Base-by-base conservation (phyloP, 2,113 vertebrate species). In the Muntiacus muntjak region DNA sequence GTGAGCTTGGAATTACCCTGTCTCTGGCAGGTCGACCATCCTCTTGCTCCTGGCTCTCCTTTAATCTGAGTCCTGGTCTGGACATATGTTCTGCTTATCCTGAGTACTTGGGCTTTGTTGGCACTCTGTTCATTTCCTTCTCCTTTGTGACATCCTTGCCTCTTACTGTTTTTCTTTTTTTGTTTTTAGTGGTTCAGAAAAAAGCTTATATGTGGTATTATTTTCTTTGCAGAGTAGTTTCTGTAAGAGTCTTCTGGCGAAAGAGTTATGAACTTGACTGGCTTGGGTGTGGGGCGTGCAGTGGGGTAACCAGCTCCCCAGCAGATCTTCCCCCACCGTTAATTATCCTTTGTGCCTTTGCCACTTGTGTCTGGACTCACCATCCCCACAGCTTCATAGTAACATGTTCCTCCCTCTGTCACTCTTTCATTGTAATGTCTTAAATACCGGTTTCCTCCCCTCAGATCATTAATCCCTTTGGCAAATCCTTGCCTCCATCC, bases 251-350 rank as follows among this genome's bases (percentile, higher is more conserved):
- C 85, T 45, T 33, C 60, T 82, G 30, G 33, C 10, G 0, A 33
- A 50, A 12, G 36, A n/a, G 26, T 82, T 25, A 13, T 16, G 40
- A 91, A 2, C 28, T 52, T 36, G 52, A 87, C 28, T 40, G 52
- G n/a, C 11, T 10, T 36, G 40, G 6, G 40, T 30, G 5, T 21
- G 10, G 64, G 45, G n/a, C 6, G 0, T 1, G 3, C 3, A 33
- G 14, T 12, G 57, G 2, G 36, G 1, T 21, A 2, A 3, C 28
- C 14, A 2, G 2, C 36, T 13, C 0, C 58, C 33, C 7, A 23
- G 7, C 10, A 28, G 15, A n/a, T 5, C 2, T 6, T 12, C 26
- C 36, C 40, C 15, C 2, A 1, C 0, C 0, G 2, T 43, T 30
- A n/a, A 2, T 45, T n/a, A n/a, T 12, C 4, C 17, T 47, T 25